Conservation (phyloP, 2,888 invertebrate genomes). For the Oxytorus armatus region DNA sequence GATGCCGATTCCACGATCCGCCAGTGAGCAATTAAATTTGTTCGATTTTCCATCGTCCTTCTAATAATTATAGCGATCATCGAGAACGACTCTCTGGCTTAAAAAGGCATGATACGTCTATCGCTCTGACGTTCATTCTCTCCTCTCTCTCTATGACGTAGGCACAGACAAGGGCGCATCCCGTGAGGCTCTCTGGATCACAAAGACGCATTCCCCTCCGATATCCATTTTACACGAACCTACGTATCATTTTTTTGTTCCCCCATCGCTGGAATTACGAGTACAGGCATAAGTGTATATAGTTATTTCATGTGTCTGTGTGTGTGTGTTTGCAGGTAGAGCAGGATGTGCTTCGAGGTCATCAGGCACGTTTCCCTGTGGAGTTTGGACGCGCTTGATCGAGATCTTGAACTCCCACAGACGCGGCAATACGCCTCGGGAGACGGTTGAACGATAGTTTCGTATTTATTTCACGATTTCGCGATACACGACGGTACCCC, state of each 20-base stretch:
- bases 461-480: conserved; percentile 1
- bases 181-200: conserved; percentile 27
- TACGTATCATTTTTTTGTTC: conserved; percentile 17
- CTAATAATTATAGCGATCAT: background rate
- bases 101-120: conserved; percentile 3
- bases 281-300: background rate
- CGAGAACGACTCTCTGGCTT: background rate
- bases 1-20: no score
- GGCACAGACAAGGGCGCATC: conserved; percentile 33
- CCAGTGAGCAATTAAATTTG: no score
- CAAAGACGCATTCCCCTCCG: conserved; percentile 21
- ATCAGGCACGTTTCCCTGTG: conserved; percentile 40
- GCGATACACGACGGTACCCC: background rate
- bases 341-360: conserved; percentile 66
- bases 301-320: conserved; percentile 21
- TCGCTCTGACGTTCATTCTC: conserved; percentile 22
- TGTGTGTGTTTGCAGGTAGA: conserved; percentile 31
- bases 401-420: conserved; percentile 53
- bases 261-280: conserved; percentile 28
- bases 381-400: conserved; percentile 51
- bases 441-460: conserved; percentile 53
- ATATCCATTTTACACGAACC: conserved; percentile 20
- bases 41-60: no score
- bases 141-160: background rate
- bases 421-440: conserved; percentile 4